Base-by-base conservation (phyloP, 2,113 vertebrate genomes). In the Thymallus thymallus region DNA sequence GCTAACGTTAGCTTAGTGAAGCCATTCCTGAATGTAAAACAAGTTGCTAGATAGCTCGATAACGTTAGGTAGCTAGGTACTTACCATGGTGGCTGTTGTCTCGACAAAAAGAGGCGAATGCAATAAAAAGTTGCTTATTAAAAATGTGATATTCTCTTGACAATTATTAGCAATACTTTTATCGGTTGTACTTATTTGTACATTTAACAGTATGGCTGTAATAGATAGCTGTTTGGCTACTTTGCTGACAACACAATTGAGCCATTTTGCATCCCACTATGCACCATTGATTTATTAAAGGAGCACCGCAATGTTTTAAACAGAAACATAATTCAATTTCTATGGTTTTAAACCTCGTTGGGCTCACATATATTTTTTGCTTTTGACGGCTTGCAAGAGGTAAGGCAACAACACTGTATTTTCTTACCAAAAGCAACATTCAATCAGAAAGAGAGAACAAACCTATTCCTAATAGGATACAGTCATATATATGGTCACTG, bases 231-330 rank as follows among this genome's bases (percentile, higher is more conserved):
- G 12, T 24, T 18, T 75, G 81, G 58, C 65, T 65, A 45, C 58
- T 26, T 2, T 41, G 69, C 32, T 20, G 0, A 20, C 30, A 20
- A 32, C 6, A n/a, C 6, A 30, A 66, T 20, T 80, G 62, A 68
- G 85, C 67, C 90, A 92, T 91, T 72, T 91, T 89, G 81, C 71
- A 85, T 86, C 90, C 91, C 91, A 85, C 71, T 41, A 87, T 89
- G 88, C 90, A 89, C 60, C n/a, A 60, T 22, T 22, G 56, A 60
- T 41, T 41, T 41, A 9, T 41, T 41, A 41, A 41, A 41, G 35
- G 7, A 41, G 10, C 35, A 41, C 35, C 9, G 35, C 35, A 41
- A 41, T 41, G 35, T 10, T 41, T 41, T 10, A 2, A 41, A 41
- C 35, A 41, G 35, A 9, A 41, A 41, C 10, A 41, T 41, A 41